Base-by-base conservation (phyloP, 1,140 invertebrate genomes). In the Drosophila guanche region DNA sequence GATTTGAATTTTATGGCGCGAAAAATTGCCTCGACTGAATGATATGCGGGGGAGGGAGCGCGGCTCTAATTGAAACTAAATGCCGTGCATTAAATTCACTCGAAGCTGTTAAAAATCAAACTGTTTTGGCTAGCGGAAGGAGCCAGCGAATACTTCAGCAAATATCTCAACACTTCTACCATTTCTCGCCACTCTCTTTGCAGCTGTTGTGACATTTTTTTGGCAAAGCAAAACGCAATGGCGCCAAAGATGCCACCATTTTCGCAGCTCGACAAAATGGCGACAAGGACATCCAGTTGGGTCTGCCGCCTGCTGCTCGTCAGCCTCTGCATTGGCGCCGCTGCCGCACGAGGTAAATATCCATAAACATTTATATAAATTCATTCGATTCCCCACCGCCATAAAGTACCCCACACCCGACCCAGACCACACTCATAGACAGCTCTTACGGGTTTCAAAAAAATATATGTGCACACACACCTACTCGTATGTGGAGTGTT, bases 1-100 rank as follows among this genome's bases (percentile, higher is more conserved):
- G 89, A 90, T 90, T 77, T 78, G 81, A 76, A 81, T 89, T 89
- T 90, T 88, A 90, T 90, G 86, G 61, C 16, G 79, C 76, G 85
- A 46, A 69, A 80, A 84, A 89, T 84, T 77, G 46, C 37, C 55
- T 16, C 60, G 55, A 8, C 52, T 62, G 27, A 8, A 8, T n/a
- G 12, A 22, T 27, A n/a, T 50, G 22, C 23, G 20, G 33, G 8
- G 16, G 3, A 42, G 33, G 16, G 10, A 25, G 25, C 22, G 20
- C 60, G 50, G 66, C 25, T 55, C 27, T 60, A 88, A 88, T 86
- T 88, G 83, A 86, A 88, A 81, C 47, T 75, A 83, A 86, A 83
- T 88, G 81, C 65, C 71, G 74, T 86, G 61, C 56, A 72, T 70
- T 55, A 41, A 79, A 62, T 79, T 59, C 47, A 67, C 59, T 46